phyloP scores from a whole-genome alignment of 2,888 invertebrate species.

The Pyrrhosoma nymphula region DNA sequence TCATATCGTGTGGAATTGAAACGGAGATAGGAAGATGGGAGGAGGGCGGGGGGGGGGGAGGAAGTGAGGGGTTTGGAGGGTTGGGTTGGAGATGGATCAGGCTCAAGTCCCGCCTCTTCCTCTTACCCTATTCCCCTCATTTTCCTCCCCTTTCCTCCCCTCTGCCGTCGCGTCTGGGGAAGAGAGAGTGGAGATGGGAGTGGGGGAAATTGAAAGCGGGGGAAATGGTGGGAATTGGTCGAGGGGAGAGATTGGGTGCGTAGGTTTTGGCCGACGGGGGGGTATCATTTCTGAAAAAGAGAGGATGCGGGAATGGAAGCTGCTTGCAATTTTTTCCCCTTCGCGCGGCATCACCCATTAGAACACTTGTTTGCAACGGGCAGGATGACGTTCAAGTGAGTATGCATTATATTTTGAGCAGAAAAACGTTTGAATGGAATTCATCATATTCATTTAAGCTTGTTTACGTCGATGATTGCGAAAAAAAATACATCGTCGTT shows the following conservation, averaged over 20 bases:
- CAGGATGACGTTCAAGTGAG: neutral
- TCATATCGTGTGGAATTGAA: too few relatives aligned
- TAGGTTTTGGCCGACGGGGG: neutral
- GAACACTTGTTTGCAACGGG: neutral
- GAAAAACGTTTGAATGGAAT: too few relatives aligned
- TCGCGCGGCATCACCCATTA: neutral
- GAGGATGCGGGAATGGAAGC: neutral
- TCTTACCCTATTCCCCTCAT: neutral
- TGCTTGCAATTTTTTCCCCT: neutral
- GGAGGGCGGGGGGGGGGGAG: neutral
- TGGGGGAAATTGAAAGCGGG: neutral
- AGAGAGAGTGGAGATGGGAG: neutral
- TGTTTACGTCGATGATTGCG: too few relatives aligned
- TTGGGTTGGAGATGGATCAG: neutral
- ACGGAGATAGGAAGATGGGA: neutral
- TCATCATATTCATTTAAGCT: too few relatives aligned
- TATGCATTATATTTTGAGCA: too few relatives aligned
- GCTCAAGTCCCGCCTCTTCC: neutral
- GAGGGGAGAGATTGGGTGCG: neutral
- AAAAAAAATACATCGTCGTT: too few relatives aligned
- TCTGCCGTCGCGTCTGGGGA: neutral
- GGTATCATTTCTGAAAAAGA: neutral
- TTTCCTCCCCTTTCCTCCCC: neutral
- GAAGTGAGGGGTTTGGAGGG: too few relatives aligned
- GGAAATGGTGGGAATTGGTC: neutral